A percentile compares a stretch with the other conserved stretches of the same genome.
Conservation (phyloP, 2,113 vertebrate genomes). For the Microtus richardsoni region DNA sequence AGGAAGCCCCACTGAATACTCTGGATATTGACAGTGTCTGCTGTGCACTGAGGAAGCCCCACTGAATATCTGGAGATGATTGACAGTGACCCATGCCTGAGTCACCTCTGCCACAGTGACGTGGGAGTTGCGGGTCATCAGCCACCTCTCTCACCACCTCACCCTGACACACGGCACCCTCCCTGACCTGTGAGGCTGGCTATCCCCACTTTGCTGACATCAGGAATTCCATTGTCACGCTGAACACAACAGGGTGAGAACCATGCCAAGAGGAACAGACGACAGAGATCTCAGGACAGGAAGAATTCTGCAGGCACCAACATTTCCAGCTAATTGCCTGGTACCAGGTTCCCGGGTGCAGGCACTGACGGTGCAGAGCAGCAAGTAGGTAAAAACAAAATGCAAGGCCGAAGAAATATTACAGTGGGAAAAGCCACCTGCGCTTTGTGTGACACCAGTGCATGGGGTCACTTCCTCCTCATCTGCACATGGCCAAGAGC, state of each 20-base stretch:
- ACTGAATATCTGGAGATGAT: too few species aligned
- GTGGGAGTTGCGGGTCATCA: not conserved
- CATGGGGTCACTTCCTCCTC: too few species aligned
- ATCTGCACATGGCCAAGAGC: fast-evolving
- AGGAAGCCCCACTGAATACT: too few species aligned
- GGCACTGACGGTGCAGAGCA: constrained; percentile 56
- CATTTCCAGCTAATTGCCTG: constrained; percentile 76
- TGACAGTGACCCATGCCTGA: fast-evolving
- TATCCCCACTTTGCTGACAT: constrained; percentile 59
- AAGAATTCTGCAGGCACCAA: constrained; percentile 75
- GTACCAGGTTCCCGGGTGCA: constrained; percentile 66
- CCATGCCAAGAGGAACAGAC: constrained; percentile 80
- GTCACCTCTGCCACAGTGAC: fast-evolving
- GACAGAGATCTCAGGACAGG: constrained; percentile 75
- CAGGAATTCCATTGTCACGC: constrained; percentile 50
- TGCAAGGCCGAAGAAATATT: not conserved
- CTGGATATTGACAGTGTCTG: too few species aligned
- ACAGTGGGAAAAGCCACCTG: not conserved
- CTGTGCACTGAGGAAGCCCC: too few species aligned
- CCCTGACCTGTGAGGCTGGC: constrained; percentile 70
- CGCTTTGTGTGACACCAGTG: fast-evolving
- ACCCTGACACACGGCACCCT: constrained; percentile 73
- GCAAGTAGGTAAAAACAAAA: constrained; percentile 50
- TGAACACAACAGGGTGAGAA: constrained; percentile 72
- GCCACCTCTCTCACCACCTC: constrained; percentile 10